Evolutionary conservation across 1,140 invertebrate genomes (phyloP).

Genomic region (Drosophila guanche): DNA sequence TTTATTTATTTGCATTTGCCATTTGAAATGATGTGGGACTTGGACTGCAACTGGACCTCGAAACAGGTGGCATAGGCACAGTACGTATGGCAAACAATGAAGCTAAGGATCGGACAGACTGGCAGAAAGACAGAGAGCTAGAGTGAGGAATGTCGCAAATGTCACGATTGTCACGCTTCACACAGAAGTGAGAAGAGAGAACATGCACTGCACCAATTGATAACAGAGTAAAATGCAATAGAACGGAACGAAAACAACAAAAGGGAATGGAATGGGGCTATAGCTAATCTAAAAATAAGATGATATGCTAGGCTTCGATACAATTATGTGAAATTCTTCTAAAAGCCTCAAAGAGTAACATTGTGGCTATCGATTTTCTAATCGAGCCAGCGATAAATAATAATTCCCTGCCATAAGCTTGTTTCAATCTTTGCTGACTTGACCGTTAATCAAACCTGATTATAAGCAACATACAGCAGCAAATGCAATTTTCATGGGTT

Average conservation of each 20-base stretch:
- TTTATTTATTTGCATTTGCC: constrained; percentile 26
- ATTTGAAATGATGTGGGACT: constrained; percentile 19
- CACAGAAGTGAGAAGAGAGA: constrained; percentile 7
- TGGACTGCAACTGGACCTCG: constrained; percentile 18
- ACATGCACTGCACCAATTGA: not conserved
- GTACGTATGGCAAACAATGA: no score
- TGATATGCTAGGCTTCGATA: no score
- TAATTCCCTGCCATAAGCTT: no score
- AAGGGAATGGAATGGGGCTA: constrained; percentile 8
- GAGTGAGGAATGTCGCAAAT: constrained; percentile 16
- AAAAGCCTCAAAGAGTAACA: no score
- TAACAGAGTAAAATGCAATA: not conserved
- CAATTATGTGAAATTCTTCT: no score
- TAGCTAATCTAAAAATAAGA: not conserved
- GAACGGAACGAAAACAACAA: not conserved
- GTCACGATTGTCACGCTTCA: constrained; percentile 37
- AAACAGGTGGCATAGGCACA: constrained; percentile 13
- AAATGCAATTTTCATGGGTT: constrained; percentile 18
- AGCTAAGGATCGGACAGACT: no score
- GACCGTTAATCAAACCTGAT: not conserved
- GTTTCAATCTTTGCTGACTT: not conserved
- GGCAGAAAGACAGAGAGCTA: not conserved
- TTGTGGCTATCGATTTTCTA: no score
- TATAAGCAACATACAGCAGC: constrained; percentile 15
- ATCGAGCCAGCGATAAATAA: no score